A percentile compares a stretch with the other conserved stretches of the same genome.
Evolutionary conservation across 2,888 invertebrate species (phyloP).

Genomic region (Pyralis farinalis): DNA sequence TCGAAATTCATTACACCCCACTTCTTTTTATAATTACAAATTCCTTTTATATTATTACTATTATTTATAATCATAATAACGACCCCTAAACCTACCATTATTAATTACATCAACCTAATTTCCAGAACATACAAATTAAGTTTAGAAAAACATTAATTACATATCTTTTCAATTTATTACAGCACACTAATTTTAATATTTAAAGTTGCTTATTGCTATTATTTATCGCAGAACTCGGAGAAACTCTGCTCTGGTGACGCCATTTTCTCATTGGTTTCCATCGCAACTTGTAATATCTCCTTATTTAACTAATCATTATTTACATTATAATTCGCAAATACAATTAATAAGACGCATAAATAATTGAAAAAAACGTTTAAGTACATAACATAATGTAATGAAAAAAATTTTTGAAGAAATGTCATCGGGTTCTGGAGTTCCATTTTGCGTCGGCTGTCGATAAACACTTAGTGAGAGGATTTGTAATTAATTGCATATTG

Average conservation of each 20-base stretch:
- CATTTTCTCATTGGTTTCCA: conserved; percentile 37
- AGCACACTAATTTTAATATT: conserved; percentile 31
- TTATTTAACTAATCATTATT: conserved; percentile 19
- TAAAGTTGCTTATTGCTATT: conserved; percentile 61
- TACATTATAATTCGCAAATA: conserved; percentile 14
- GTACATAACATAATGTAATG: conserved; percentile 25
- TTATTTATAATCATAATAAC: conserved; percentile 68
- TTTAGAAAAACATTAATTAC: conserved; percentile 57
- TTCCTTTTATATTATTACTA: conserved; percentile 69
- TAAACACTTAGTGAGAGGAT: no score
- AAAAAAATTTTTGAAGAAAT: no score
- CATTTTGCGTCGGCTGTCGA: no score
- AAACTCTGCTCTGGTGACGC: conserved; percentile 21
- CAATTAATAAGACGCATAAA: background rate
- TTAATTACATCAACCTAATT: conserved; percentile 68
- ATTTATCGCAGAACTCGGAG: conserved; percentile 36
- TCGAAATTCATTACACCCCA: conserved; percentile 77
- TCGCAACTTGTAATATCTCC: conserved; percentile 25
- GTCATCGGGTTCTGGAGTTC: no score
- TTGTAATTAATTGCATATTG: no score
- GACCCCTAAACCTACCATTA: conserved; percentile 62
- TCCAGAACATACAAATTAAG: conserved; percentile 65
- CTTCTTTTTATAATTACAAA: conserved; percentile 74
- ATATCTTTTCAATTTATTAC: conserved; percentile 39
- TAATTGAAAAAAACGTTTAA: conserved; percentile 23